Base-by-base conservation (phyloP, 1,140 invertebrate genomes). In the Lepidurus packardi region DNA sequence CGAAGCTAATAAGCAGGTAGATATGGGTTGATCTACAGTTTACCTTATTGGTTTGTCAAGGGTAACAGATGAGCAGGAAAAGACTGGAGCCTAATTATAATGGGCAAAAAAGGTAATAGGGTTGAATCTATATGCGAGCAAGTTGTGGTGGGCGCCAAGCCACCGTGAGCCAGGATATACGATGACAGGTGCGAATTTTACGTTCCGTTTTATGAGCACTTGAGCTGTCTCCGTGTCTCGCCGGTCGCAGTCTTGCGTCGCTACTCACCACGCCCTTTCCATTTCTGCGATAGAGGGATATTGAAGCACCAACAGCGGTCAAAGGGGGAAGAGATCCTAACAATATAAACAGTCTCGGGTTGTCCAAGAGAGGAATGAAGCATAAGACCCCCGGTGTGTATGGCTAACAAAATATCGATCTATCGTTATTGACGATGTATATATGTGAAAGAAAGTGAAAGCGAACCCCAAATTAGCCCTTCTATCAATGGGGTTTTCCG, bases 211-310 rank as follows among this genome's bases (percentile, higher is more conserved):
- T 65, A 65, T 21, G 53, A 65, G 53, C 53, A 65, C 53, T 65
- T 65, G 53, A 65, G 53, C 53, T 65, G 53, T 65, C 53, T 65
- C 53, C 53, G 53, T 65, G 53, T 65, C 53, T 65, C 53, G 53
- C 13, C 53, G 53, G 53, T 65, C 53, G 53, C 53, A 65, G 53
- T 65, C 16, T 65, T 16, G 53, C 16, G 9, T 21, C 16, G 13
- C 53, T 65, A 21, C 4, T 65, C 21, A 65, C 6, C 21, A 16
- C 13, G 21, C 13, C 13, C n/a, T 47, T 47, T 47, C 16, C 45
- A 47, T 47, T 47, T 47, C 45, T 65, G 21, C 34, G 34, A 34
- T 2, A 4, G 34, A 34, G 34, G 34, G 3, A 34, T 34, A 34
- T 4, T 34, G 34, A 34, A 34, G 3, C 34, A 34, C 25, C 25